phyloP scores from a whole-genome alignment of 2,113 vertebrate genomes.

The Micromys minutus region DNA sequence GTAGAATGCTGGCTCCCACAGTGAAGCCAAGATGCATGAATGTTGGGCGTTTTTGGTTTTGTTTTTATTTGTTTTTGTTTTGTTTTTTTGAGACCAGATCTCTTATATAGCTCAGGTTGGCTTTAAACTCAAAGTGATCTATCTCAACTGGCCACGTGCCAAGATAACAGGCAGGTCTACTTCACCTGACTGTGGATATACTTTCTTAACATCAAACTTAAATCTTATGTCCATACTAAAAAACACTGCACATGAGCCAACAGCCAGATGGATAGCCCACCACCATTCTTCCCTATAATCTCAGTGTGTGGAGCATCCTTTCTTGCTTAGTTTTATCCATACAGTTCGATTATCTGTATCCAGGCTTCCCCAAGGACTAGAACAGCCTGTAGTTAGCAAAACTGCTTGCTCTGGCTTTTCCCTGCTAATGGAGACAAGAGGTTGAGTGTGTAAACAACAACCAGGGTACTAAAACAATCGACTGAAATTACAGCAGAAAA shows the following conservation, averaged over 20 bases:
- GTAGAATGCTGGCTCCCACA: background rate
- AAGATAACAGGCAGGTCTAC: no score
- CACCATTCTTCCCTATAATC: background rate
- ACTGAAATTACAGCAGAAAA: background rate
- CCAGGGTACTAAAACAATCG: constrained; percentile 2
- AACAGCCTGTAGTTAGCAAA: background rate
- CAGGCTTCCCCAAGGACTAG: background rate
- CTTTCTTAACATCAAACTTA: background rate
- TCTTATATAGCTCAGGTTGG: background rate
- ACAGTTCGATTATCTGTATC: background rate
- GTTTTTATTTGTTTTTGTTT: background rate
- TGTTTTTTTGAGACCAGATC: background rate
- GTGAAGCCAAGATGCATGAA: background rate
- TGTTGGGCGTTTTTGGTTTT: background rate
- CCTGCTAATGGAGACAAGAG: background rate
- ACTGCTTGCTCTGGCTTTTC: background rate
- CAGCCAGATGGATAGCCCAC: background rate
- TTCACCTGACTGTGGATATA: background rate
- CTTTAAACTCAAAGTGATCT: background rate
- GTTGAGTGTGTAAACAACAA: background rate
- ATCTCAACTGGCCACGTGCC: background rate
- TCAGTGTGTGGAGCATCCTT: background rate
- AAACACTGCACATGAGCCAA: background rate
- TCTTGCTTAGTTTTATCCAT: background rate
- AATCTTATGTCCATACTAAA: background rate